A percentile compares a stretch with the other conserved stretches of the same genome.
Conservation (phyloP, 2,113 vertebrate genomes). For the Embiotoca jacksoni region DNA sequence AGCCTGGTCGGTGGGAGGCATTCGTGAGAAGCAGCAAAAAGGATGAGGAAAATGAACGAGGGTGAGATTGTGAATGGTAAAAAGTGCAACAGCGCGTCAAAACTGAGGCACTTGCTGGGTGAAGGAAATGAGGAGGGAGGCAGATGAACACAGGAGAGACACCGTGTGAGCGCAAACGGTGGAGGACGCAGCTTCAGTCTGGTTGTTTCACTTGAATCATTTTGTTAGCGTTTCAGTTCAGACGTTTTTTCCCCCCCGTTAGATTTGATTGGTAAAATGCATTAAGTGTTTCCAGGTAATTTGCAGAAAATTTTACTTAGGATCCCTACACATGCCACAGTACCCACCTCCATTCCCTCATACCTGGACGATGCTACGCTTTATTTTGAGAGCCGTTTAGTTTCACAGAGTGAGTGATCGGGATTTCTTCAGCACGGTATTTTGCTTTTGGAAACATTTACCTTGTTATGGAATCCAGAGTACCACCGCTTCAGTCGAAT, state of each 20-base stretch:
- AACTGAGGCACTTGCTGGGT: background rate
- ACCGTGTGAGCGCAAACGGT: background rate
- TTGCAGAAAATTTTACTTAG: background rate
- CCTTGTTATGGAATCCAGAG: background rate
- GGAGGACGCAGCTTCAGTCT: background rate
- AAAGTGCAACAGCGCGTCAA: constrained; percentile 18
- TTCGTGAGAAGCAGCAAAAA: background rate
- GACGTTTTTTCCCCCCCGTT: too few species aligned
- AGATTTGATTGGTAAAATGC: background rate
- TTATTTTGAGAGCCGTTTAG: background rate
- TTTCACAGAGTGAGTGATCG: constrained; percentile 12
- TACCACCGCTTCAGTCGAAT: background rate
- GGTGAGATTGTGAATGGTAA: constrained; percentile 8
- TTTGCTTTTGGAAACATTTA: constrained; percentile 15
- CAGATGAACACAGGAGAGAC: too few species aligned
- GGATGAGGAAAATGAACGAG: constrained; percentile 41
- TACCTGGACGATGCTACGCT: background rate
- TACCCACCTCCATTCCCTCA: background rate
- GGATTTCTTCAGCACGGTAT: constrained; percentile 10
- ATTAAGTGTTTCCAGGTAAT: background rate
- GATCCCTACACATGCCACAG: background rate
- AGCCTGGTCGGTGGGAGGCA: background rate
- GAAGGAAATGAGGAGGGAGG: constrained; percentile 6
- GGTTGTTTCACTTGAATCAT: background rate
- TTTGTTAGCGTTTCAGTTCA: background rate